Base-by-base conservation (phyloP, 30 jellyfish, hydroid and myxozoan genomes). In the Aurelia sp. region DNA sequence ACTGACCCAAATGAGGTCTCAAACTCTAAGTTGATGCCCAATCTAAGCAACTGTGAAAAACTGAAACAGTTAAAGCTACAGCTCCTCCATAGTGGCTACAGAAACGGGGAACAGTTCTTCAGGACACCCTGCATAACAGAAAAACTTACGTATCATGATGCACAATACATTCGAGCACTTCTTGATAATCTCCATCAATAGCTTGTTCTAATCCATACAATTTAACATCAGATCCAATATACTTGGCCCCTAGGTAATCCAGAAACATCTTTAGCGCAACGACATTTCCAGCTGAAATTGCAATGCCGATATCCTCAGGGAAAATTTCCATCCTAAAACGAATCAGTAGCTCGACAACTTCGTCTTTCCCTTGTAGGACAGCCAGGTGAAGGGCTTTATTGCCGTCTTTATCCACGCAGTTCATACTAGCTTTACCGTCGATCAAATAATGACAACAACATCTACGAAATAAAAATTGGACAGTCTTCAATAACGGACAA, bases 251-350 rank as follows among this genome's bases (percentile, higher is more conserved):
- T 9, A 76, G 2, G 76, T 58, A 59, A 63, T 76, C 87, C 87
- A 76, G 13, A 16, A 76, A 12, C 76, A 76, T 59, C 19, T 12
- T 35, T 4, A 35, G 60, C 65, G 72, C 83, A 15, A 19, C 85
- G 17, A 58, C 91, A 24, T 82, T 68, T 75, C 64, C 76, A 18
- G 72, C 21, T 10, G 63, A 19, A 52, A 61, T 82, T 22, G 81
- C 81, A 58, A 47, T 4, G 53, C 19, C 19, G 16, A 65, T 51
- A 44, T 82, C 91, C n/a, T 47, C 67, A 24, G 85, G 76, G 5
- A 41, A 12, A 44, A 69, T 40, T 10, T 82, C 91, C 30, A 33
- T 57, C 8, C 58, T 70, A 3, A 63, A 63, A 5, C n/a, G 40
- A 13, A 69, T 38, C 27, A 82, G n/a, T 65, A 9, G 33, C 19